Evolutionary conservation across 2,113 vertebrate genomes (phyloP), one percentile per base, ranked within the genome.

Genomic region (Brachionichthys hirsutus): DNA sequence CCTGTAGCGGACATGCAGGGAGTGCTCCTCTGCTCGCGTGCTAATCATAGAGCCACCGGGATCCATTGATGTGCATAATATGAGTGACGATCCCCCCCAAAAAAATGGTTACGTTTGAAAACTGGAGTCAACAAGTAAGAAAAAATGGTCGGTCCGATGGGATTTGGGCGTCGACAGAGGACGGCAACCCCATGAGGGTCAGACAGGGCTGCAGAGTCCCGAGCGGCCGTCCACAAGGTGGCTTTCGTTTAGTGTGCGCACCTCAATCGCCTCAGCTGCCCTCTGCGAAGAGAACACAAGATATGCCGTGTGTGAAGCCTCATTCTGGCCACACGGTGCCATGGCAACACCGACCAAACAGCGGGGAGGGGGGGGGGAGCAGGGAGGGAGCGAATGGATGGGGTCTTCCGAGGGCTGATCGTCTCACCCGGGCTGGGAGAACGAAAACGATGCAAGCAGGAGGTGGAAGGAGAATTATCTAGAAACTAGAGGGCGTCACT

Each of bases 221-320:
- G 89, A 75, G 74, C 73, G 80, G 75, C 81, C 83, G 77, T 86
- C 84, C 71, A 20, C 70, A 45, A 65, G 53, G 83, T 75, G 69
- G 73, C 75, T 53, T 70, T 83, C 66, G 46, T 70, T 71, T 46
- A 67, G 51, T 68, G 69, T 67, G 64, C 63, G 70, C 56, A 67
- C 75, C 70, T 81, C 72, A 74, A 77, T 67, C 89, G 89, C 89
- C 84, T 90, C 92, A 84, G 87, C 84, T 71, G 84, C 66, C 69
- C 88, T 94, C 94, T 98, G 94, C 82, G 92, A 94, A 95, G 90
- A 92, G 93, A 98, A 96, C 92, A 98, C 88, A 97, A 95, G 90
- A 98, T n/a, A n/a, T 82, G 91, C 88, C 92, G 91, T 80, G 83
- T 90, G 93, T 93, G 87, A 94, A 92, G 92, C 91, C 89, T 92